Conservation (phyloP, 2,113 vertebrate species). For the Pimephales promelas region DNA sequence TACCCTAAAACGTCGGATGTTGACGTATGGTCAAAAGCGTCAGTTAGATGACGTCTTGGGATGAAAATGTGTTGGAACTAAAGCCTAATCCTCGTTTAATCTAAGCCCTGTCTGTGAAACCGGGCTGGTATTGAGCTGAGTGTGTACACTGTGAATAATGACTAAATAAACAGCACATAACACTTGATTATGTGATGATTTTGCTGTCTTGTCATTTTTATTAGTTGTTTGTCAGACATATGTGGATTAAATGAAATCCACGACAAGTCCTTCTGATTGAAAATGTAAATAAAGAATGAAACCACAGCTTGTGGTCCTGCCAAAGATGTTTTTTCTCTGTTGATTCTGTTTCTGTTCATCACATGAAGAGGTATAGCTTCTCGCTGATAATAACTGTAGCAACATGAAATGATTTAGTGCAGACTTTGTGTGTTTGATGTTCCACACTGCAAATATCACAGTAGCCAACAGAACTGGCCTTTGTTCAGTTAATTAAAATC, state of each 20-base stretch:
- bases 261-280: background rate
- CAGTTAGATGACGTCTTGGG: too few species aligned
- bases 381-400: slow-evolving; percentile 41
- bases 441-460: slow-evolving; percentile 63
- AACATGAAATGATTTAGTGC: slow-evolving; percentile 48
- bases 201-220: background rate
- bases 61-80: too few species aligned
- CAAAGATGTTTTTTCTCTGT: background rate
- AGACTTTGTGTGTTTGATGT: slow-evolving; percentile 67
- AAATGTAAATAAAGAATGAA: slow-evolving; percentile 17
- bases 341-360: slow-evolving; percentile 8
- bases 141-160: too few species aligned
- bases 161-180: background rate
- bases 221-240: background rate
- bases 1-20: too few species aligned
- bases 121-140: too few species aligned
- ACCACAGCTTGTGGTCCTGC: background rate
- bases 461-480: slow-evolving; percentile 61
- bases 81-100: too few species aligned
- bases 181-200: background rate
- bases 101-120: too few species aligned
- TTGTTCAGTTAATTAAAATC: slow-evolving; percentile 74
- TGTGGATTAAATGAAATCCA: background rate
- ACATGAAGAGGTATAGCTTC: slow-evolving; percentile 2
- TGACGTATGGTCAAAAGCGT: too few species aligned